phyloP scores from a whole-genome alignment of 2,888 invertebrate genomes.

The Tricholauxania praeusta region DNA sequence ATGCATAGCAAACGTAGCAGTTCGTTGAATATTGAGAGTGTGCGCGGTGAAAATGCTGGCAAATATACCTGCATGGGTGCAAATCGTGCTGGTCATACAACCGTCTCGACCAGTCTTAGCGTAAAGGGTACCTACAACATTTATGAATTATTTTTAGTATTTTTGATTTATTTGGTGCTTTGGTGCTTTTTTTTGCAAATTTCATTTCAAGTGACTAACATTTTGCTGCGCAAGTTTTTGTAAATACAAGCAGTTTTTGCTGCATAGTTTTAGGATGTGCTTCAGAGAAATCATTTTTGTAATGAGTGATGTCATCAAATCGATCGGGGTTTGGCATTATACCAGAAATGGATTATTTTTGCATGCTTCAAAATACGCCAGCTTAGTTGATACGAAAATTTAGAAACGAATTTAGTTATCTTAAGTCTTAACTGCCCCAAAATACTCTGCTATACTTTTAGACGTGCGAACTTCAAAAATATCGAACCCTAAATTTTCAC shows the following conservation, averaged over 20 bases:
- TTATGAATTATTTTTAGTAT: not conserved
- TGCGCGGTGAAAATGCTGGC: constrained; percentile 76
- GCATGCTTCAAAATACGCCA: no score
- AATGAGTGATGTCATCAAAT: no score
- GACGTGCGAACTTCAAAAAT: no score
- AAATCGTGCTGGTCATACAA: constrained; percentile 72
- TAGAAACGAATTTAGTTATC: no score
- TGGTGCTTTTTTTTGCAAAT: not conserved
- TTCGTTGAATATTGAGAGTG: constrained; percentile 74
- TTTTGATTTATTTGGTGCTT: not conserved
- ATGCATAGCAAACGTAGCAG: constrained; percentile 73
- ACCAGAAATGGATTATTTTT: no score
- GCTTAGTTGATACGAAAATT: no score
- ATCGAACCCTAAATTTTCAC: no score
- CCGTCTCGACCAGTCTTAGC: constrained; percentile 61
- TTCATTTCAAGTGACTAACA: no score
- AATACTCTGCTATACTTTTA: no score
- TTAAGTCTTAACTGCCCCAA: no score
- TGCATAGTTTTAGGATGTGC: constrained; percentile 38
- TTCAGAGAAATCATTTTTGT: no score
- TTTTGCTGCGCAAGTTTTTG: constrained; percentile 6
- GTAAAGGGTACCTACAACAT: constrained; percentile 66
- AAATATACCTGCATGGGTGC: constrained; percentile 80
- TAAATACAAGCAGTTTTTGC: constrained; percentile 25
- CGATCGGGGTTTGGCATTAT: no score